Evolutionary conservation across 2,888 invertebrate genomes (phyloP).

Genomic region (Leptopilina myrica): DNA sequence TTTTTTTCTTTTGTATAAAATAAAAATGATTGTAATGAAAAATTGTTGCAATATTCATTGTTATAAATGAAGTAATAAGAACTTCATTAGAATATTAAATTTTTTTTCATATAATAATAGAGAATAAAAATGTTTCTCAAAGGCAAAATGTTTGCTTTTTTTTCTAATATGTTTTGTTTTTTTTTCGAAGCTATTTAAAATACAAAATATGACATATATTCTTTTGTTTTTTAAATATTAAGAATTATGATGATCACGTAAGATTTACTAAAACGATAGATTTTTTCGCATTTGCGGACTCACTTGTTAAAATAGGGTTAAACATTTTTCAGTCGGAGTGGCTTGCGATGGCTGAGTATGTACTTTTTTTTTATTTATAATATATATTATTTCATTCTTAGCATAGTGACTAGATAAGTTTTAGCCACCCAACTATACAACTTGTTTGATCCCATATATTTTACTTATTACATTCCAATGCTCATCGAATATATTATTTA

Average conservation of each 20-base stretch:
- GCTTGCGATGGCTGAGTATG: slow-evolving; percentile 70
- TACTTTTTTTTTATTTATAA: slow-evolving; percentile 55
- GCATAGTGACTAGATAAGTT: slow-evolving; percentile 75
- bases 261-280: slow-evolving; percentile 57
- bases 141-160: slow-evolving; percentile 21
- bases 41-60: not conserved
- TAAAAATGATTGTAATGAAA: not conserved
- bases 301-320: slow-evolving; percentile 66
- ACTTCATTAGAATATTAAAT: not conserved
- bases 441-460: slow-evolving; percentile 74
- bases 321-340: slow-evolving; percentile 69
- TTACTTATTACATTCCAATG: slow-evolving; percentile 64
- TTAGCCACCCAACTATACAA: slow-evolving; percentile 71
- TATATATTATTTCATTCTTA: slow-evolving; percentile 62
- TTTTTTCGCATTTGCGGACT: slow-evolving; percentile 56
- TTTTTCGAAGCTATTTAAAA: slow-evolving; percentile 39
- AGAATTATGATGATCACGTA: slow-evolving; percentile 54
- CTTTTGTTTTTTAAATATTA: slow-evolving; percentile 32
- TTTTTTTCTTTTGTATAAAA: not conserved
- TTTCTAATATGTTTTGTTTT: not conserved
- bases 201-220: slow-evolving; percentile 42
- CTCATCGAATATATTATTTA: slow-evolving; percentile 61
- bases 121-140: not conserved
- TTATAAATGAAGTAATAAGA: not conserved
- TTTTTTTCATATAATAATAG: not conserved